Evolutionary conservation across 2,797 vertebrate genomes (phyloP).

Genomic region (Tolypeutes matacus): DNA sequence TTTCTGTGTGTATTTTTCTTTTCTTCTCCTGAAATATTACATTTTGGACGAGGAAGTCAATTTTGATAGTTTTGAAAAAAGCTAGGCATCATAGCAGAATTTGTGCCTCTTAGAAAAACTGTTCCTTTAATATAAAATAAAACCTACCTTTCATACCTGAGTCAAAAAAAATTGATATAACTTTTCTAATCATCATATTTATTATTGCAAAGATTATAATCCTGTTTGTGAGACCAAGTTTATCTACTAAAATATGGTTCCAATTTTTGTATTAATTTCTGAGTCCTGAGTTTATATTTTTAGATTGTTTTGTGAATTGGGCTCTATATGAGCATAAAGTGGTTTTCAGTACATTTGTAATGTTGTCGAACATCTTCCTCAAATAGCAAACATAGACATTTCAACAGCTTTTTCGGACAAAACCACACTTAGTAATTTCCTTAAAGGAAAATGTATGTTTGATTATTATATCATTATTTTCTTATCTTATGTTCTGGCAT

Average conservation of each 20-base stretch:
- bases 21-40: constrained; percentile 55
- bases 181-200: constrained; percentile 69
- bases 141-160: constrained; percentile 57
- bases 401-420: constrained; percentile 70
- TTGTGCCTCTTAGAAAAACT: constrained; percentile 14
- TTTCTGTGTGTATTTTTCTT: constrained; percentile 64
- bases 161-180: constrained; percentile 65
- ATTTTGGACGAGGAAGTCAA: constrained; percentile 62
- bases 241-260: constrained; percentile 60
- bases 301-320: constrained; percentile 71
- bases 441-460: constrained; percentile 57
- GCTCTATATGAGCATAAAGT: constrained; percentile 64
- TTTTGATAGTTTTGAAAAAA: constrained; percentile 66
- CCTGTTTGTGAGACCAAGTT: constrained; percentile 50
- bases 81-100: constrained; percentile 43
- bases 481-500: constrained; percentile 81
- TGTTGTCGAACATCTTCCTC: constrained; percentile 67
- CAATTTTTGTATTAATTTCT: constrained; percentile 76
- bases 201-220: constrained; percentile 36
- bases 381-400: constrained; percentile 72
- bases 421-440: constrained; percentile 74
- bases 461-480: constrained; percentile 77
- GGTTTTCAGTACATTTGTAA: constrained; percentile 65
- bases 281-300: constrained; percentile 60
- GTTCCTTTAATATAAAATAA: constrained; percentile 51